Conservation (phyloP, 2,113 vertebrate species). For the Ascaphus truei region DNA sequence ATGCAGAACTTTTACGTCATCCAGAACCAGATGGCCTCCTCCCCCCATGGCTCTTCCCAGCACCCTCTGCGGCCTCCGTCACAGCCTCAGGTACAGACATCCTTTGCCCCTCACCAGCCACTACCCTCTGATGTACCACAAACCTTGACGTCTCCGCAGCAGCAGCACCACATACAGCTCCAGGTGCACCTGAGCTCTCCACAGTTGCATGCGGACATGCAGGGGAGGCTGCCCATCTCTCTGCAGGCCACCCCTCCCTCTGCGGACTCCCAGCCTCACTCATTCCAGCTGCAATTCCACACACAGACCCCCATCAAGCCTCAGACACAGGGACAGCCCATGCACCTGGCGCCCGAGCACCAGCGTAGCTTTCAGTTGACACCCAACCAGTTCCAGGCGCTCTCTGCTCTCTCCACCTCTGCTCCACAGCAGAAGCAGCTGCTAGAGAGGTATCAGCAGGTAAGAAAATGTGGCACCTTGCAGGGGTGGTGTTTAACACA, state of each 20-base stretch:
- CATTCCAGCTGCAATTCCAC: conserved; percentile 69
- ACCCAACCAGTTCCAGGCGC: conserved; percentile 70
- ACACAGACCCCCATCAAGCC: conserved; percentile 55
- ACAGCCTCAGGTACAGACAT: conserved; percentile 57
- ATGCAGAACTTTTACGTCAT: conserved; percentile 69
- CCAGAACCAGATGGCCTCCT: conserved; percentile 71
- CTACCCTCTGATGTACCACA: conserved; percentile 43
- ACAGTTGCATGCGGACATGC: conserved; percentile 25
- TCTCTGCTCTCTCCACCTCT: conserved; percentile 65
- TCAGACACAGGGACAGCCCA: conserved; percentile 59
- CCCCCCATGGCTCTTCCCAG: conserved; percentile 51
- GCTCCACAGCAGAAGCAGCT: conserved; percentile 76
- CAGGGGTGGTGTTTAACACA: not conserved
- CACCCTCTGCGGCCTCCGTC: conserved; percentile 46
- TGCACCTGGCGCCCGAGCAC: conserved; percentile 68
- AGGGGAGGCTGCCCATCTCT: conserved; percentile 6
- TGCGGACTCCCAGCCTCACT: conserved; percentile 40
- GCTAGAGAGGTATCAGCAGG: conserved; percentile 86
- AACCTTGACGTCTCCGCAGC: conserved; percentile 17
- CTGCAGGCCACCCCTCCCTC: conserved; percentile 39
- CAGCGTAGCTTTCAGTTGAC: conserved; percentile 79
- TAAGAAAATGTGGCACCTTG: no score
- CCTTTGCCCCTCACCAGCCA: conserved; percentile 40
- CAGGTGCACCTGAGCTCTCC: conserved; percentile 21
- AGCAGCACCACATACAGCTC: conserved; percentile 24